These are phyloP conservation scores for Oreonectes daqikongensis DNA, from an alignment of 2,797 vertebrate genomes.

Conservation along the genomic window DNA sequence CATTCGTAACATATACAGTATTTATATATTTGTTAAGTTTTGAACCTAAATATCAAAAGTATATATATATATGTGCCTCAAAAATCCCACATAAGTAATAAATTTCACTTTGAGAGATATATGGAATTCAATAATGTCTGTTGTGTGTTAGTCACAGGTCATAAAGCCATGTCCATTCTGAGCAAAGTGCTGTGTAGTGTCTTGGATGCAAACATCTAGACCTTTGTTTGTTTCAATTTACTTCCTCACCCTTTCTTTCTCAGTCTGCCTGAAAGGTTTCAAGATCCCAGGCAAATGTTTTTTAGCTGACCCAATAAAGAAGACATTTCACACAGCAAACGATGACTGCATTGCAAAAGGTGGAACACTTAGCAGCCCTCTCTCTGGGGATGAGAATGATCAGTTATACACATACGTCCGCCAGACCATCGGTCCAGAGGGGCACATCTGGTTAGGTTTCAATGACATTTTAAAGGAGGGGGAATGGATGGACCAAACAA, in stretches of 20 bases:
- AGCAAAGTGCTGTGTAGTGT: neutral
- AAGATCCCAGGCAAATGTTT: constrained; percentile 92
- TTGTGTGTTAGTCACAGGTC: constrained; percentile 35
- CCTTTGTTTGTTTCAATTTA: neutral
- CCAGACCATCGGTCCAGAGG: constrained; percentile 78
- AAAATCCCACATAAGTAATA: neutral
- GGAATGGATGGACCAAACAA: constrained; percentile 86
- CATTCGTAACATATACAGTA: no score
- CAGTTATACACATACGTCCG: constrained; percentile 84
- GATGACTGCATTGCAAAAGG: constrained; percentile 90
- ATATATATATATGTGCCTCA: neutral
- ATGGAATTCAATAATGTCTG: constrained; percentile 18
- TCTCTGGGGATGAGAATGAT: constrained; percentile 84
- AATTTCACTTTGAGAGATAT: neutral
- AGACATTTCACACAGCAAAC: constrained; percentile 84
- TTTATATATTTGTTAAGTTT: no score
- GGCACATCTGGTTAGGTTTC: constrained; percentile 90
- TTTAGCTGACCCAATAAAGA: constrained; percentile 78
- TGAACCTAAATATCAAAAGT: no score
- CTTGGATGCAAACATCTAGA: constrained; percentile 1
- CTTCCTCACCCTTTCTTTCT: neutral
- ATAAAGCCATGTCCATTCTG: neutral
- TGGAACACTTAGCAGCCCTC: constrained; percentile 83
- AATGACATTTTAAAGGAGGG: constrained; percentile 88
- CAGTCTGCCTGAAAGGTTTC: constrained; percentile 92